Evolutionary conservation across 2,113 vertebrate species (phyloP).

Genomic region (Tursiops truncatus): DNA sequence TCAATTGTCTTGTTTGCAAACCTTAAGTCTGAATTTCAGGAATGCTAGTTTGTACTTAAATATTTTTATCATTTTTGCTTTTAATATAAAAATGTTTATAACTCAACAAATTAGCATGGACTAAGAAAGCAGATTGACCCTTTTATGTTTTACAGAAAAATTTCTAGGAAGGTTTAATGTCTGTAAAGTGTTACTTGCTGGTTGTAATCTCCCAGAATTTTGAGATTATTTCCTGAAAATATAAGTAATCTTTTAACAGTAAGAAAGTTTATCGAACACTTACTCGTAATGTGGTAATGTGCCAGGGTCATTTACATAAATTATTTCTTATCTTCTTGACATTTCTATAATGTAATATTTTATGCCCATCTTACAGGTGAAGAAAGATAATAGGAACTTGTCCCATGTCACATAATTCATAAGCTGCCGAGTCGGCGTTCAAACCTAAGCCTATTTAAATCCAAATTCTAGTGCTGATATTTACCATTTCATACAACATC

Average conservation of each 20-base stretch:
- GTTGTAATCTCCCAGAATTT: neutral
- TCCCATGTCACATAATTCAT: neutral
- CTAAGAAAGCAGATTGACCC: neutral
- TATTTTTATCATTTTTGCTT: neutral
- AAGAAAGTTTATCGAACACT: neutral
- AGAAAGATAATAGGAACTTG: neutral
- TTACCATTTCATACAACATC: neutral
- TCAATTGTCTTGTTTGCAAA: neutral
- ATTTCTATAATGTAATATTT: neutral
- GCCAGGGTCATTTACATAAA: neutral
- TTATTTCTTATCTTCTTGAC: neutral
- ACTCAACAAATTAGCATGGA: neutral
- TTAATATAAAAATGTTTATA: neutral
- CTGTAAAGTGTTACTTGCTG: neutral
- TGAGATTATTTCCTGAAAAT: constrained; percentile 11
- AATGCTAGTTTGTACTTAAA: neutral
- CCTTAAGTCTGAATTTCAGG: neutral
- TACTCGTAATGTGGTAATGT: neutral
- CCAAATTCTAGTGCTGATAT: neutral
- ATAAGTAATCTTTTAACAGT: neutral
- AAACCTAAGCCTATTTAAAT: neutral
- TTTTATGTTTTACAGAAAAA: neutral
- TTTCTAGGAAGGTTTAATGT: neutral
- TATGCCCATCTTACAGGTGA: neutral
- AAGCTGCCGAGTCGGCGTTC: neutral